A percentile compares a stretch with the other conserved stretches of the same genome.
phyloP scores from a whole-genome alignment of 2,113 vertebrate species.

The Alligator mississippiensis region DNA sequence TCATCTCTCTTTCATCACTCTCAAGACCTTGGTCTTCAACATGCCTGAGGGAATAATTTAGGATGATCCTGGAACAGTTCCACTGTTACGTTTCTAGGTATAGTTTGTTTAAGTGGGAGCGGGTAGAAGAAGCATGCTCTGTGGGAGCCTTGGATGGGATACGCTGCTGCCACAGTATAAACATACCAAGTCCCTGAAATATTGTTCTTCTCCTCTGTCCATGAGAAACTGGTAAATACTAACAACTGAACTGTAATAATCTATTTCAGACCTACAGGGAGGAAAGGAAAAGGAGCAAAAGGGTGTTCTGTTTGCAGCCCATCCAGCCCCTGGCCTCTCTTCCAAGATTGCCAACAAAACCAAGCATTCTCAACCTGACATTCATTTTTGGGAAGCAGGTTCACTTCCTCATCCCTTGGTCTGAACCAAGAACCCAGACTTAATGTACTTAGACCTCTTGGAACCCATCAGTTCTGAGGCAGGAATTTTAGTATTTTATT shows the following conservation, averaged over 20 bases:
- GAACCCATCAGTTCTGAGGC: not conserved
- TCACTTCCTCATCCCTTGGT: not conserved
- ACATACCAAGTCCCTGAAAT: too few relatives aligned
- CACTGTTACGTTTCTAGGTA: too few relatives aligned
- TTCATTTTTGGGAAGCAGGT: not conserved
- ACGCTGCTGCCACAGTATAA: too few relatives aligned
- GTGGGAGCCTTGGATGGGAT: too few relatives aligned
- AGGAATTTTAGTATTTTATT: not conserved
- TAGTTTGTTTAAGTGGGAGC: too few relatives aligned
- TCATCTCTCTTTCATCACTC: too few relatives aligned
- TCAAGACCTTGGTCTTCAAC: too few relatives aligned
- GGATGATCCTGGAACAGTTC: too few relatives aligned
- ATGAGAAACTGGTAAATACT: not conserved
- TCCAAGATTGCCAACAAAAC: not conserved
- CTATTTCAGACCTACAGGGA: not conserved
- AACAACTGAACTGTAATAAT: not conserved
- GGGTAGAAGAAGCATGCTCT: too few relatives aligned
- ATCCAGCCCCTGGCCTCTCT: not conserved
- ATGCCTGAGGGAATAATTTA: too few relatives aligned
- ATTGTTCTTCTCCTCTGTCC: not conserved
- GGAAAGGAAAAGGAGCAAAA: not conserved
- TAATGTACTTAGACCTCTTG: not conserved
- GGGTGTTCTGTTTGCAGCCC: not conserved
- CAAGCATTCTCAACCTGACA: not conserved
- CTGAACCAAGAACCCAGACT: not conserved